Evolutionary conservation across 2,888 invertebrate species (phyloP).

Genomic region (Podabrus alpinus): DNA sequence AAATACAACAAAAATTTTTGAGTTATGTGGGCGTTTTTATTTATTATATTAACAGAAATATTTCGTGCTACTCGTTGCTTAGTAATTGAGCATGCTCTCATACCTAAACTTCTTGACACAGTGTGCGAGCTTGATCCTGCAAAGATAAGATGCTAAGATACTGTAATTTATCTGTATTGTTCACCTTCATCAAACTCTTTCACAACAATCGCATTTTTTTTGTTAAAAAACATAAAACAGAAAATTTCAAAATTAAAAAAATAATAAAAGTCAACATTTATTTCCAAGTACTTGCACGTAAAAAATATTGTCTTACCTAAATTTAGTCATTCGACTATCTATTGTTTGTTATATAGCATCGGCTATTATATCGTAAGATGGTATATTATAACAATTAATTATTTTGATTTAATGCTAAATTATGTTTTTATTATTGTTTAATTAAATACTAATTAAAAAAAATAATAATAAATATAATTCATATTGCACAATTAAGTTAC

Average conservation of each 20-base stretch:
- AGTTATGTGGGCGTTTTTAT: slow-evolving; percentile 1
- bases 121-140: slow-evolving; percentile 14
- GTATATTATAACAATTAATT: not conserved
- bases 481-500: not conserved
- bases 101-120: slow-evolving; percentile 16
- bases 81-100: slow-evolving; percentile 28
- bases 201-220: not conserved
- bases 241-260: not conserved
- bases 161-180: not conserved
- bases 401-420: not conserved
- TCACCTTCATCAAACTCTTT: not conserved
- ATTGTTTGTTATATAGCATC: not conserved
- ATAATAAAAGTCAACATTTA: not conserved
- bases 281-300: not conserved
- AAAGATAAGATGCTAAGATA: slow-evolving; percentile 12
- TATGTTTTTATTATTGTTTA: not conserved
- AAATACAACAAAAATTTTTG: not conserved
- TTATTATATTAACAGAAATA: not conserved
- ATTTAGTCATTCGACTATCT: not conserved
- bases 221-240: not conserved
- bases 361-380: not conserved
- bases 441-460: not conserved
- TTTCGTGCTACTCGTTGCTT: slow-evolving; percentile 7
- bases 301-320: not conserved
- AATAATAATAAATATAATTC: not conserved